A percentile compares a stretch with the other conserved stretches of the same genome.
These are phyloP conservation scores for Sinohyriopsis cumingii DNA, from an alignment of 2,888 invertebrate species.

Conservation along the genomic window DNA sequence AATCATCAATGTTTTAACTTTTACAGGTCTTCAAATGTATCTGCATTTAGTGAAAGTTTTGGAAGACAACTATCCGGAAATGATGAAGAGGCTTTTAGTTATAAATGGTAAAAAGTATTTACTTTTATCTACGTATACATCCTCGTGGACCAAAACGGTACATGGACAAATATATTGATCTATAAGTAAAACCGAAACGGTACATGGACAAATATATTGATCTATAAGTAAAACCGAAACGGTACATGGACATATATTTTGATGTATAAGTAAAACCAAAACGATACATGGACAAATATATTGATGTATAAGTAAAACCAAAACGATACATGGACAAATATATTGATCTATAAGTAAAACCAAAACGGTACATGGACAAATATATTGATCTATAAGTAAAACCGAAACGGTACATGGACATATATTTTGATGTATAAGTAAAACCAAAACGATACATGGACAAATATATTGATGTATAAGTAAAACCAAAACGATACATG, in stretches of 20 bases:
- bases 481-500: not conserved
- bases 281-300: not conserved
- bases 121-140: not conserved
- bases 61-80: conserved; percentile 94
- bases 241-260: not conserved
- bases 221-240: no score
- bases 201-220: not conserved
- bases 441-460: not conserved
- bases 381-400: no score
- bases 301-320: no score
- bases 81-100: conserved; percentile 88
- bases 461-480: no score
- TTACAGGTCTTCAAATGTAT: conserved; percentile 84
- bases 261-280: no score
- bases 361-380: not conserved
- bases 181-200: no score
- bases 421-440: no score
- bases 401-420: not conserved
- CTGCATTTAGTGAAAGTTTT: conserved; percentile 87
- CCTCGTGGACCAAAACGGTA: not conserved
- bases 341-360: no score
- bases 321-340: not conserved
- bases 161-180: no score
- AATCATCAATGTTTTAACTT: no score
- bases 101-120: conserved; percentile 81